These are phyloP conservation scores for Calephelis perditalis DNA, from an alignment of 2,888 invertebrate genomes.

Conservation along the genomic window DNA sequence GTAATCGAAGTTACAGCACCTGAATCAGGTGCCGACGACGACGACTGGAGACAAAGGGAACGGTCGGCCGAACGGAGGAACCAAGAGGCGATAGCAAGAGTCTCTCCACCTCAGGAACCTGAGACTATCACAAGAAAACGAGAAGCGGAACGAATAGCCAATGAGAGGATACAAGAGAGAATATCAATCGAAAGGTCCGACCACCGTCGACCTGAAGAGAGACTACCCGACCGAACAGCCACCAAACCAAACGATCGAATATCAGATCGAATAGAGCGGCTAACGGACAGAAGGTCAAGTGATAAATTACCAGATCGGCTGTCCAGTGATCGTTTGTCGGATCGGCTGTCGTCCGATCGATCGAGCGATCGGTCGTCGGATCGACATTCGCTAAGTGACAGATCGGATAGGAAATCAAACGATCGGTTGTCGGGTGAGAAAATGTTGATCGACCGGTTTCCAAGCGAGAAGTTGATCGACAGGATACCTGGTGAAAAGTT, in stretches of 20 bases:
- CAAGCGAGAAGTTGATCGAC: constrained; percentile 32
- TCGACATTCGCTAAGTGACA: constrained; percentile 15
- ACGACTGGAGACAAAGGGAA: constrained; percentile 59
- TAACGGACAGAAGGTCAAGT: constrained; percentile 33
- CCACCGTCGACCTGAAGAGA: constrained; percentile 43
- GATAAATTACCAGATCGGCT: constrained; percentile 32
- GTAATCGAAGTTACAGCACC: constrained; percentile 79
- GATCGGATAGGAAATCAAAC: constrained; percentile 26
- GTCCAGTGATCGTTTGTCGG: constrained; percentile 31
- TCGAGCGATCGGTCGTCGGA: constrained; percentile 27
- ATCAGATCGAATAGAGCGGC: constrained; percentile 29
- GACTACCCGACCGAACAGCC: constrained; percentile 43
- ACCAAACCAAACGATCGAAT: constrained; percentile 28
- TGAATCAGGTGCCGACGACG: constrained; percentile 58
- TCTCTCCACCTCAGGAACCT: constrained; percentile 53
- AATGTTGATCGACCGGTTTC: constrained; percentile 35
- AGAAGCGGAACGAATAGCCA: constrained; percentile 38
- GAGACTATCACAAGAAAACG: constrained; percentile 40
- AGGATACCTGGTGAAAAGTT: constrained; percentile 25
- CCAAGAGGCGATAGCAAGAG: constrained; percentile 57
- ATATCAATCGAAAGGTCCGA: constrained; percentile 41
- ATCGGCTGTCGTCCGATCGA: constrained; percentile 29
- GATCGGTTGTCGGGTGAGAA: constrained; percentile 31
- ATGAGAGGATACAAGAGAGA: constrained; percentile 43
- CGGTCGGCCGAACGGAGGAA: constrained; percentile 50